A percentile compares a stretch with the other conserved stretches of the same genome.
Evolutionary conservation across 2,113 vertebrate genomes (phyloP).

Genomic region (Lepisosteus osseus): DNA sequence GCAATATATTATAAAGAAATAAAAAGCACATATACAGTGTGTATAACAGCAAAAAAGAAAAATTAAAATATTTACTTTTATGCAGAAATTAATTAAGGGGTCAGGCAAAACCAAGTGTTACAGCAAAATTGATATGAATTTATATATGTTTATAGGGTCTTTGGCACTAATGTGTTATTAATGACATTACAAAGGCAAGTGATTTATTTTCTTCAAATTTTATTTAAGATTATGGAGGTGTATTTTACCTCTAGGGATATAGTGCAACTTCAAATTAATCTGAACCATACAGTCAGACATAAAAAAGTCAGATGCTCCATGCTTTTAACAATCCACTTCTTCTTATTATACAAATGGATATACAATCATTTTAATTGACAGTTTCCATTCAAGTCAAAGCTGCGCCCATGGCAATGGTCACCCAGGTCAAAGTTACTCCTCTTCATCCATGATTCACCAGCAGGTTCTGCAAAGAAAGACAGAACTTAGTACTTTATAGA

Average conservation of each 20-base stretch:
- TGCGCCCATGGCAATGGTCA: not conserved
- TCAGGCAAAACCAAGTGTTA: too few species aligned
- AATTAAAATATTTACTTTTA: too few species aligned
- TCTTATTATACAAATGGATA: not conserved
- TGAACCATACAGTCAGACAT: constrained; percentile 20
- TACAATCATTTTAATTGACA: not conserved
- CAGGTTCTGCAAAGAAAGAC: constrained; percentile 47
- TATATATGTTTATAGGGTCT: too few species aligned
- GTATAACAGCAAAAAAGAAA: too few species aligned
- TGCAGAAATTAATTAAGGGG: too few species aligned
- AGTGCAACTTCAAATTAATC: constrained; percentile 29
- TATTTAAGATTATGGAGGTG: constrained; percentile 17
- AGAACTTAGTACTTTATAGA: not conserved
- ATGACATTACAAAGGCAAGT: too few species aligned
- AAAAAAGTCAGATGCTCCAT: not conserved
- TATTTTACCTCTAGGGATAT: constrained; percentile 19
- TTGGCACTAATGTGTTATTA: too few species aligned
- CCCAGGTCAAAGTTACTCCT: constrained; percentile 7
- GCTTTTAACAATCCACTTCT: not conserved
- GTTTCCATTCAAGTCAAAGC: not conserved
- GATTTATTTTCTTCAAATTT: constrained; percentile 1
- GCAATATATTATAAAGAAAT: too few species aligned
- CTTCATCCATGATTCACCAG: constrained; percentile 63
- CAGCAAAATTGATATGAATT: too few species aligned
- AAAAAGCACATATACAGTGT: too few species aligned